Evolutionary conservation across 2,113 vertebrate species (phyloP), one percentile per base, ranked within the genome.

Genomic region (Poeciliopsis occidentalis): DNA sequence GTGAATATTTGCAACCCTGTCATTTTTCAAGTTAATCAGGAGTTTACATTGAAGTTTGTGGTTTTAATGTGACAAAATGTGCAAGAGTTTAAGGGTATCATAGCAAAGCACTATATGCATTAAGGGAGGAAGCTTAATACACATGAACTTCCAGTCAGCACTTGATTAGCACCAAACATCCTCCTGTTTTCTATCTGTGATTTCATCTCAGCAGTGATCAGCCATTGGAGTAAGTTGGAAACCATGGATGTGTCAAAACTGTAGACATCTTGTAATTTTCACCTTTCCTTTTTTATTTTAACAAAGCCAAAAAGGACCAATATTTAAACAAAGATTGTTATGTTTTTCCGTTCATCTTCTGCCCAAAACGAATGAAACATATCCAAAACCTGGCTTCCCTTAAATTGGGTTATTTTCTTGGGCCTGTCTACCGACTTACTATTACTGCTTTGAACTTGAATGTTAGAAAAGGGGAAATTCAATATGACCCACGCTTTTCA

Each of bases 121-220:
- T 57, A 57, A 11, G 2, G 22, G 8, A n/a, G 51, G 8, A n/a
- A 24, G 22, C 24, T 57, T 57, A n/a, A 57, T 57, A 57, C 17
- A n/a, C 51, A 24, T 24, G 24, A 57, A 57, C 17, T 84, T 80
- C 84, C 86, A 92, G 79, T 92, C 89, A 92, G 83, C 86, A 88
- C 81, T 73, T 87, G 86, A 92, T 90, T 89, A 90, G 89, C 86
- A 89, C 86, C 88, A 88, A 85, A 90, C 72, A 39, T 77, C 71
- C 76, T 64, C 64, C 57, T 44, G 63, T 75, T 83, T 81, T 74
- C 65, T 79, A 44, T 76, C 62, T 27, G 27, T n/a, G 70, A 86
- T 91, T 92, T 91, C 81, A 92, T 90, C 89, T 91, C 75, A 22
- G 60, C 60, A 64, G 69, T 70, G 63, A 85, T 80, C 79, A 64